A percentile compares a stretch with the other conserved stretches of the same genome.
phyloP scores from a whole-genome alignment of 2,113 vertebrate species.

The Pseudorectes ferrugineus region DNA sequence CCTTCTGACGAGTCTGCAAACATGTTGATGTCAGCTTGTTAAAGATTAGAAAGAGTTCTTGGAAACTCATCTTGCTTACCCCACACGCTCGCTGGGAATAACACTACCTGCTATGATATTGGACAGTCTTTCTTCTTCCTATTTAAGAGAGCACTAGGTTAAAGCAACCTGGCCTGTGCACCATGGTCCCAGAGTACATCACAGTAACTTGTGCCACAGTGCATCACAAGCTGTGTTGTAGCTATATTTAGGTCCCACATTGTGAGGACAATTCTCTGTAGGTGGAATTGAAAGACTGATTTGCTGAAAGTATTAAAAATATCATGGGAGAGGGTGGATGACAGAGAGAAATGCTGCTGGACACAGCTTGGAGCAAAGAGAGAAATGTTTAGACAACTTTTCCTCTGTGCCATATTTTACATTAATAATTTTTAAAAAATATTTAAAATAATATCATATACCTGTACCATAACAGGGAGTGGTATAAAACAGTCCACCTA shows the following conservation, averaged over 20 bases:
- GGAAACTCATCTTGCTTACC: neutral
- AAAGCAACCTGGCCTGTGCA: neutral
- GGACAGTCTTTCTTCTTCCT: neutral
- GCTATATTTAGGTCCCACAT: constrained; percentile 35
- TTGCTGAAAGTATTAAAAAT: constrained; percentile 4
- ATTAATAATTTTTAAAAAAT: neutral
- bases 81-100: neutral
- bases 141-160: neutral
- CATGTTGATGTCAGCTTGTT: neutral
- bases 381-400: neutral
- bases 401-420: neutral
- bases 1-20: neutral
- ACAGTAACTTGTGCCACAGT: neutral
- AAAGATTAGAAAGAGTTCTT: neutral
- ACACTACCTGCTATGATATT: neutral
- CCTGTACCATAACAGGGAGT: neutral
- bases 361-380: neutral
- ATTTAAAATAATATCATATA: neutral
- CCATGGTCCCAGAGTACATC: neutral
- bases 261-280: neutral
- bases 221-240: neutral
- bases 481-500: neutral
- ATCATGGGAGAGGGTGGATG: neutral
- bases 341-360: neutral
- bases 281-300: constrained; percentile 1